Evolutionary conservation across 2,888 invertebrate species (phyloP).

Genomic region (Parnassius mnemosyne): DNA sequence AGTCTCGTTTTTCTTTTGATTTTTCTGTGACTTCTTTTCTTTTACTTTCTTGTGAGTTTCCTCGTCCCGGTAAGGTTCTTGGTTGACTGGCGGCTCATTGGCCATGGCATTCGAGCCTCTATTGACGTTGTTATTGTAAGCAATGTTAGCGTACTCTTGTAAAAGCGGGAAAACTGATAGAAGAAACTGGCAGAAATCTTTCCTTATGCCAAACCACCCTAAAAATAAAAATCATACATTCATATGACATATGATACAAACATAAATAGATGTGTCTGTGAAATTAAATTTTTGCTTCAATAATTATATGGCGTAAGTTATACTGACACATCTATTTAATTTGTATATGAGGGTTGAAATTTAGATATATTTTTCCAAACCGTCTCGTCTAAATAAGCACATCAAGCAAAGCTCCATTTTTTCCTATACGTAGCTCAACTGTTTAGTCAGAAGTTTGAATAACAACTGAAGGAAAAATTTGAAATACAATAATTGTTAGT

Average conservation of each 20-base stretch:
- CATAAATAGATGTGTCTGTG: not conserved
- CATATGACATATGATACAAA: not conserved
- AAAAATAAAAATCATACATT: not conserved
- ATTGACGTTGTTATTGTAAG: conserved; percentile 87
- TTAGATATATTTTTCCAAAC: no score
- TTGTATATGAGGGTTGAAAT: no score
- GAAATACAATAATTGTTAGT: no score
- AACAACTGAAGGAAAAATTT: no score
- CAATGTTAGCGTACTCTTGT: conserved; percentile 99
- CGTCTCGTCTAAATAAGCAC: no score
- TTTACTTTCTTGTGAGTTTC: conserved; percentile 72
- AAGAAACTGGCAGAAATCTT: conserved; percentile 98
- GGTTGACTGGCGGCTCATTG: conserved; percentile 60
- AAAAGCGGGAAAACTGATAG: conserved; percentile 95
- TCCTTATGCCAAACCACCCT: conserved; percentile 99
- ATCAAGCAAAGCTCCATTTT: no score
- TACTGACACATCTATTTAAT: no score
- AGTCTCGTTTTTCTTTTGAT: conserved; percentile 87
- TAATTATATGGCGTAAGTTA: no score
- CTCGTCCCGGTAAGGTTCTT: conserved; percentile 73
- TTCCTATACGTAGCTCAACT: no score
- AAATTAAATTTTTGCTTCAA: not conserved
- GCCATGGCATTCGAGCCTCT: conserved; percentile 54
- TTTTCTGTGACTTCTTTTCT: conserved; percentile 83
- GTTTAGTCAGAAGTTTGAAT: no score